These are phyloP conservation scores for Silurus asotus DNA, from an alignment of 2,113 vertebrate genomes.

Conservation along the genomic window DNA sequence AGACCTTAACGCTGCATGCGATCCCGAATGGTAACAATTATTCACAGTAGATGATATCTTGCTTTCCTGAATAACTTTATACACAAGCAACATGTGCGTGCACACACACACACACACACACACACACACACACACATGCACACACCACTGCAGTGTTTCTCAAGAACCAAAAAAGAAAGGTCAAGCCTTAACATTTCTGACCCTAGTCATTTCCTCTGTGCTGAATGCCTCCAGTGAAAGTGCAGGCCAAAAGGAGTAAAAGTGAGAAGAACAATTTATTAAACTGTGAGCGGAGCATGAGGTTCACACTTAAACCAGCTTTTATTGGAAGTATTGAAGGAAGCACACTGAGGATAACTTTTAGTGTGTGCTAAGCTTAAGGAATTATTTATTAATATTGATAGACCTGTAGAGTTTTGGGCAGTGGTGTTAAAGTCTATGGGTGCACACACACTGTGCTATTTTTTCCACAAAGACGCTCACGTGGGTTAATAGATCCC, in stretches of 20 bases:
- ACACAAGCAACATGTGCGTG: not conserved
- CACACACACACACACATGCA: too few species aligned
- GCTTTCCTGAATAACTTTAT: slow-evolving; percentile 45
- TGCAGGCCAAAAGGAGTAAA: slow-evolving; percentile 12
- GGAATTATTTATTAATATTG: slow-evolving; percentile 26
- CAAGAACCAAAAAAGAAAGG: slow-evolving; percentile 33
- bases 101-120: not conserved
- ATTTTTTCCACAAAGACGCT: not conserved
- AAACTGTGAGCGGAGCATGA: not conserved
- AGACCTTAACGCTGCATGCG: slow-evolving; percentile 39
- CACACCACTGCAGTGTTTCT: slow-evolving; percentile 46
- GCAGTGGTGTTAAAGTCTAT: not conserved
- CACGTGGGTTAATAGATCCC: not conserved
- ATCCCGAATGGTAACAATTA: slow-evolving; percentile 50
- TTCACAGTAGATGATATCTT: slow-evolving; percentile 60
- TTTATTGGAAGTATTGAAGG: slow-evolving; percentile 26
- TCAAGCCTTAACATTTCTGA: slow-evolving; percentile 33
- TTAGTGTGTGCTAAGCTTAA: slow-evolving; percentile 22
- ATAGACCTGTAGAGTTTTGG: not conserved
- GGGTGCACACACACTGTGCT: not conserved
- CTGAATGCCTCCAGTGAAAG: slow-evolving; percentile 18
- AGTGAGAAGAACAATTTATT: slow-evolving; percentile 37
- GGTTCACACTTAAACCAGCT: slow-evolving; percentile 23
- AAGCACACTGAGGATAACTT: slow-evolving; percentile 4
- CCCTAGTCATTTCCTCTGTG: slow-evolving; percentile 18